Evolutionary conservation across 2,888 invertebrate species (phyloP), one percentile per base, ranked within the genome.

Genomic region (Philonicus albiceps): DNA sequence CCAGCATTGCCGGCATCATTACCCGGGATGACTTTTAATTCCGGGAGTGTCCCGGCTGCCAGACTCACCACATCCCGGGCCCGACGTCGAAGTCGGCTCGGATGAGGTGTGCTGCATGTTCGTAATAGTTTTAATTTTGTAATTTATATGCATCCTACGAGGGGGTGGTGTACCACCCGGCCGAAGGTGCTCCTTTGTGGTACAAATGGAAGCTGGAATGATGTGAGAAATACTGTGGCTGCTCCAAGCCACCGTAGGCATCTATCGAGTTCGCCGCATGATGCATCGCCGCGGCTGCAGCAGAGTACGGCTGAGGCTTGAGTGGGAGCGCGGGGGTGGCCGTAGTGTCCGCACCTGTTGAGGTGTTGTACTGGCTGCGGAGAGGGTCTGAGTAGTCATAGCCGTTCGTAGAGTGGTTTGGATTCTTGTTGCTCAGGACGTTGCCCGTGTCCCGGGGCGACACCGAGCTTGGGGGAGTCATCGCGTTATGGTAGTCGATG

Each of bases 381-480:
- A 95, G 90, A 49, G 94, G 94, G 91, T 95, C 94, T 19, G 95
- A 94, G 92, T 96, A 95, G 90, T 94, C 93, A 91, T 94, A 91
- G 89, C 96, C 94, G 90, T 89, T 90, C 11, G 89, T 55, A 55
- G 90, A 74, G 86, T 89, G 86, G 86, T 88, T 27, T n/a, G 87
- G 74, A 74, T 89, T 89, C 64, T 89, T 93, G 91, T 88, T 92
- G 91, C 92, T 89, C 87, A 93, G 90, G 88, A 93, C 90, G 91
- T 96, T 91, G 94, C 94, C 91, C 93, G 95, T 97, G 90, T 98
- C 98, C 88, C 98, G 94, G 0, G 98, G 98, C 5, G 98, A 98
- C 1, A 98, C 98, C 3, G 98, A 98, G n/a, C 98, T 97, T 84
- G 98, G 98, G 85, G 98, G 98, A 4, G 98, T 98, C 97, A 98